Evolutionary conservation across 2,797 vertebrate genomes (phyloP), one percentile per base, ranked within the genome.

Genomic region (Oreortyx pictus): DNA sequence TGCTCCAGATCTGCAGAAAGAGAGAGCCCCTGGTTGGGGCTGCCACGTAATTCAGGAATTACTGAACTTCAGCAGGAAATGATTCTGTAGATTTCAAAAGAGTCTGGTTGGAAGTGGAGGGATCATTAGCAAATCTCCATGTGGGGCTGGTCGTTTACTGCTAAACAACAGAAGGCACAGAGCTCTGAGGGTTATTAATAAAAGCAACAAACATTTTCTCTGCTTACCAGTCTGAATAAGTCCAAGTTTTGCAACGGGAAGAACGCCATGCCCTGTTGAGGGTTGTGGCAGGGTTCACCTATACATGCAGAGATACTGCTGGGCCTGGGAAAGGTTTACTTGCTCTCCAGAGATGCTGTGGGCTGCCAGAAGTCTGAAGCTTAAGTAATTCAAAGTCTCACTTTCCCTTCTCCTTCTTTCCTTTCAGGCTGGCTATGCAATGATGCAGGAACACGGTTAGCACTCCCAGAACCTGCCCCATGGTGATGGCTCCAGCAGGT

Each of bases 141-240:
- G 57, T 61, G 78, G 19, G 17, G 13, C 49, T 91, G 68, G 14
- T 0, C 0, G 49, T 88, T 89, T 39, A 71, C 6, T 52, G 61
- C 35, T 90, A 35, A 90, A 76, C 83, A 89, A 86, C 74, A 94
- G 85, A 95, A 95, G 82, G 82, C 41, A 74, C 33, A 46, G 71
- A 80, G 82, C 57, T 67, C 72, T 64, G 86, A 65, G 12, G 29
- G 49, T 80, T 94, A 75, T 71, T 92, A 79, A 85, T 89, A 81
- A 89, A 82, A 67, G 14, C 37, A 70, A 65, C 14, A 52, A 88
- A 67, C 0, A 0, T 93, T 80, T 93, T 41, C 23, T 81, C 75
- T 86, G 37, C 47, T 71, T 81, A 44, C 59, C 70, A 57, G 39
- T 41, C 39, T 79, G 56, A 79, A 15, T 66, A 47, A 29, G 33